Evolutionary conservation across 2,888 invertebrate species (phyloP).

Genomic region (Polymixis lichenea): DNA sequence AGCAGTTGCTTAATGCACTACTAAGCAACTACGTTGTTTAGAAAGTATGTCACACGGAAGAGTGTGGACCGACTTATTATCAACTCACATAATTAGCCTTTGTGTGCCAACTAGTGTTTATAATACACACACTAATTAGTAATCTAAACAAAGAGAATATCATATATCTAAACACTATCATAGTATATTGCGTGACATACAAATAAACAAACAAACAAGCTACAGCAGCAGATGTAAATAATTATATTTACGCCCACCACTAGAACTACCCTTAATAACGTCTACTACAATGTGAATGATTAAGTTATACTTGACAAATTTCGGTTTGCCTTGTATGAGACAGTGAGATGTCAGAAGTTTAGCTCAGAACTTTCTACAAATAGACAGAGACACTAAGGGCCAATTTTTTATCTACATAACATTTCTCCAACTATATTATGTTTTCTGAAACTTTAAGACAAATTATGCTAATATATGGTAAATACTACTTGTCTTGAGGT

Average conservation of each 20-base stretch:
- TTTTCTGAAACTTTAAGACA: too few relatives aligned
- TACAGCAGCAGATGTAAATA: conserved; percentile 17
- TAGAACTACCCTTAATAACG: conserved; percentile 21
- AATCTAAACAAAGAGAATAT: conserved; percentile 5
- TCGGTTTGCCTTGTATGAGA: background rate
- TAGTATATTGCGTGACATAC: background rate
- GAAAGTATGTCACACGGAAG: background rate
- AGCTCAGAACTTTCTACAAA: background rate
- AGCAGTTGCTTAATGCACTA: conserved; percentile 9
- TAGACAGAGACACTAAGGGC: too few relatives aligned
- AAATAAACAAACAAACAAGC: conserved; percentile 35
- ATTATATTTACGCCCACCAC: conserved; percentile 31
- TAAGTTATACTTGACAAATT: conserved; percentile 48
- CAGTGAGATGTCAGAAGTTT: conserved; percentile 13
- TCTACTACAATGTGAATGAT: conserved; percentile 64
- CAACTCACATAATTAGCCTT: background rate
- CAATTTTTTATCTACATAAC: too few relatives aligned
- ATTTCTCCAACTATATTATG: too few relatives aligned
- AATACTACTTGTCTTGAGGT: too few relatives aligned
- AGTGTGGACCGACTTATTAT: background rate
- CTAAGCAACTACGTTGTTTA: background rate
- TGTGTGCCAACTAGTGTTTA: conserved; percentile 12
- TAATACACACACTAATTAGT: background rate
- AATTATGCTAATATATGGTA: too few relatives aligned
- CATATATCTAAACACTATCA: conserved; percentile 15